Conservation (phyloP, 2,113 vertebrate genomes). For the Fulica atra region DNA sequence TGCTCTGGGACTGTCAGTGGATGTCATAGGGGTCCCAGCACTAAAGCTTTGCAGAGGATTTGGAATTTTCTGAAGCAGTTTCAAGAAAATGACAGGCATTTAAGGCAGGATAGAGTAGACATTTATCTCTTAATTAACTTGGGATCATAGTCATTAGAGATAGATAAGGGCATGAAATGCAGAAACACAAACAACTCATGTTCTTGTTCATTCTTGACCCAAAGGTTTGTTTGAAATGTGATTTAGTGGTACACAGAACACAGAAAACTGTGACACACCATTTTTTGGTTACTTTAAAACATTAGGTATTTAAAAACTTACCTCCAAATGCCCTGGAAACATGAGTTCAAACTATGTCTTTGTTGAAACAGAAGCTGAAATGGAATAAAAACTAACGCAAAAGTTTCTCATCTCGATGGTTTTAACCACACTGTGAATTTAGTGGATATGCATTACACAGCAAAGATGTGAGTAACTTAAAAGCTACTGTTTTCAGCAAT, state of each 20-base stretch:
- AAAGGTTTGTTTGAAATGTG: background rate
- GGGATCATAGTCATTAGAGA: background rate
- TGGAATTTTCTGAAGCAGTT: conserved; percentile 3
- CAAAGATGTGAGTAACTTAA: background rate
- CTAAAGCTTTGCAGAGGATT: background rate
- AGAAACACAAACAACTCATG: background rate
- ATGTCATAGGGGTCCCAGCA: background rate
- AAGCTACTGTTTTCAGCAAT: background rate
- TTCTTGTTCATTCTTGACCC: background rate
- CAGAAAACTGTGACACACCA: background rate
- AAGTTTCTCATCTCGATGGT: background rate
- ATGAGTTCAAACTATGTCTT: background rate
- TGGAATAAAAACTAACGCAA: background rate
- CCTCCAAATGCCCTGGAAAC: background rate
- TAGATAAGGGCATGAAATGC: background rate
- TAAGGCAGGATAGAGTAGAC: background rate
- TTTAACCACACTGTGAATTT: background rate
- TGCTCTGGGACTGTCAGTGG: background rate
- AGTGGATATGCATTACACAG: background rate
- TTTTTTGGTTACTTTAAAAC: background rate
- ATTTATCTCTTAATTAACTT: background rate
- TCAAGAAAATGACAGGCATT: conserved; percentile 2
- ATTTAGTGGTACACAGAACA: background rate
- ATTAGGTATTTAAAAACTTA: background rate
- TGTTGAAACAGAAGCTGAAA: background rate